Evolutionary conservation across 2,888 invertebrate genomes (phyloP), one percentile per base, ranked within the genome.

Genomic region (Cabera pusaria): DNA sequence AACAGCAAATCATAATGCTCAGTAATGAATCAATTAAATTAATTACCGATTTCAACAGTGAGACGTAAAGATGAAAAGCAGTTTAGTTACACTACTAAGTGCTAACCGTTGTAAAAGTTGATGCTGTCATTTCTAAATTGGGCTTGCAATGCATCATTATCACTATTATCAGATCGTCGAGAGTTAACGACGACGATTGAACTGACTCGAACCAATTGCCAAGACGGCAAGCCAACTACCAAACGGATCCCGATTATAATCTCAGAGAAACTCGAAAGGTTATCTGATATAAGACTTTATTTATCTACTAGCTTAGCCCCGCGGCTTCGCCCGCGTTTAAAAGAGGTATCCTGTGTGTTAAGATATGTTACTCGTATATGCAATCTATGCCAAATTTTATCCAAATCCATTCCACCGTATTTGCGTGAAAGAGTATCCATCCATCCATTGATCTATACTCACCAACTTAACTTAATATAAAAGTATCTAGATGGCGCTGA

Each of bases 211-310:
- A 68, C 66, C 68, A 72, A 77, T 67, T 77, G 74, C 72, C 80
- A 78, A 74, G 62, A 65, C 54, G 66, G 54, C 53, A 72, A 75
- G 73, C 74, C 78, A 46, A 70, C 64, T 53, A 62, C 60, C 59
- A 54, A 66, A 68, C 64, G 59, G 50, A 67, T 70, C 68, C 56
- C 68, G 76, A 79, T 78, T 64, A 59, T 56, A 72, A 38, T 75
- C 75, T 60, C 52, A 59, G 79, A 73, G 79, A 82, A 83, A 84
- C 74, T 73, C 42, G 54, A 61, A 69, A 74, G 56, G 26, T n/a
- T n/a, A n/a, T n/a, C n/a, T n/a, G n/a, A n/a, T n/a, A n/a, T n/a
- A n/a, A n/a, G n/a, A n/a, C n/a, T n/a, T n/a, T n/a, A n/a, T n/a
- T n/a, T n/a, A n/a, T n/a, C n/a, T n/a, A n/a, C n/a, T n/a, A n/a